phyloP scores from a whole-genome alignment of 2,888 invertebrate genomes.

The Automeris io region DNA sequence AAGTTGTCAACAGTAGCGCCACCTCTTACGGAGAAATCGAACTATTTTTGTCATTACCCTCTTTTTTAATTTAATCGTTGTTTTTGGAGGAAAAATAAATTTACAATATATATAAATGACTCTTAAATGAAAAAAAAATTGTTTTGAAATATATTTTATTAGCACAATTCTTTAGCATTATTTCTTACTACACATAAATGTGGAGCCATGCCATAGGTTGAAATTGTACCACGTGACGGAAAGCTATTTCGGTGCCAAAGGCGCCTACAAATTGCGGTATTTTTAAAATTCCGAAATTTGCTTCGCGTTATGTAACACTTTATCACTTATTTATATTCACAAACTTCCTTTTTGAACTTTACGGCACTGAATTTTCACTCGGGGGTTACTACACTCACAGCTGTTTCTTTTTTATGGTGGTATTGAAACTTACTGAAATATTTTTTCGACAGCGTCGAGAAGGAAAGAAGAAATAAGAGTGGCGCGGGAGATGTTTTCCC shows the following conservation, averaged over 20 bases:
- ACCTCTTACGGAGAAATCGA: constrained; percentile 36
- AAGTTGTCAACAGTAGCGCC: constrained; percentile 46
- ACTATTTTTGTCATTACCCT: constrained; percentile 36
- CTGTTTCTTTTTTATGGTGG: constrained; percentile 43
- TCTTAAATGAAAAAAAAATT: constrained; percentile 11
- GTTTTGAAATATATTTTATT: constrained; percentile 7
- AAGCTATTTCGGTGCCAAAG: constrained; percentile 68
- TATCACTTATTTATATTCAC: constrained; percentile 58
- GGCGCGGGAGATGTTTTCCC: constrained; percentile 77
- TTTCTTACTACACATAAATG: constrained; percentile 57
- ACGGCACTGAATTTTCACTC: constrained; percentile 55
- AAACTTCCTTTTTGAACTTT: constrained; percentile 39
- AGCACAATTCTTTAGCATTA: constrained; percentile 21
- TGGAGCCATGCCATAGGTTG: constrained; percentile 72
- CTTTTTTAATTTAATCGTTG: constrained; percentile 19
- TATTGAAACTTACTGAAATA: constrained; percentile 67
- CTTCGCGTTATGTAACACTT: constrained; percentile 71
- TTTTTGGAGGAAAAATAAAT: constrained; percentile 4
- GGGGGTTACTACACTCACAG: constrained; percentile 47
- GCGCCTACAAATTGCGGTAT: constrained; percentile 76
- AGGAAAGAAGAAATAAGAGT: constrained; percentile 77
- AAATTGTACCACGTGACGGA: constrained; percentile 67
- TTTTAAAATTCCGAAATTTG: constrained; percentile 69
- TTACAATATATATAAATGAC: constrained; percentile 10
- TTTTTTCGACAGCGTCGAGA: constrained; percentile 74